Evolutionary conservation across 1,140 invertebrate species (phyloP).

Genomic region (Maniola jurtina): DNA sequence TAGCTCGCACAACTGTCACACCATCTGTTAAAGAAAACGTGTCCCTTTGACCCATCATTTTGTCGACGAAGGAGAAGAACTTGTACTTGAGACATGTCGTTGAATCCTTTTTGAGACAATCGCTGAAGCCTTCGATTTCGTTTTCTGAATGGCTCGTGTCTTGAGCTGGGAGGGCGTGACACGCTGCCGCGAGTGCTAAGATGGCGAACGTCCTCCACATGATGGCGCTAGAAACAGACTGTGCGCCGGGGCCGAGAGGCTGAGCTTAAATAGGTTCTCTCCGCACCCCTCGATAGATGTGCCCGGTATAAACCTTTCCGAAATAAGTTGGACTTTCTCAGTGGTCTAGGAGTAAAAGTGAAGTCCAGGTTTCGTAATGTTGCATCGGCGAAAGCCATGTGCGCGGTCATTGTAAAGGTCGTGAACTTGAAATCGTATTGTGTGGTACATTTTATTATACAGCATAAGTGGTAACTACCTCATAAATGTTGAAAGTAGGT

Average conservation of each 20-base stretch:
- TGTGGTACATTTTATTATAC: conserved; percentile 9
- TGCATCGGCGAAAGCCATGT: conserved; percentile 55
- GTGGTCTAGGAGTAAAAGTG: conserved; percentile 67
- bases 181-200: conserved; percentile 75
- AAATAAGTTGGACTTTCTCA: conserved; percentile 68
- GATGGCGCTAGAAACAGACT: conserved; percentile 45
- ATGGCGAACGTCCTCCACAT: conserved; percentile 73
- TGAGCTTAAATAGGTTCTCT: conserved; percentile 57
- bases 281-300: conserved; percentile 51
- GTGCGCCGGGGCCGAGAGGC: conserved; percentile 46
- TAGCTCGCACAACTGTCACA: conserved; percentile 88
- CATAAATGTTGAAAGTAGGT: too few species aligned
- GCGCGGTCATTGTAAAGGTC: conserved; percentile 57
- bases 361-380: conserved; percentile 68
- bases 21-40: conserved; percentile 88
- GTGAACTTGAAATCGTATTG: conserved; percentile 41
- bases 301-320: conserved; percentile 49
- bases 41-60: conserved; percentile 87
- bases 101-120: conserved; percentile 89
- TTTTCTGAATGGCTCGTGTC: conserved; percentile 83
- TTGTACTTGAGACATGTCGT: conserved; percentile 91
- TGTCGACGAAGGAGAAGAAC: conserved; percentile 90
- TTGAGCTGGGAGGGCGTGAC: conserved; percentile 83
- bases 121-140: conserved; percentile 86
- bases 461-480: too few species aligned